Percentiles rank a stretch among this genome's conserved stretches.
These are phyloP conservation scores for Iphiclides podalirius DNA, from an alignment of 2,888 invertebrate species.

Conservation along the genomic window DNA sequence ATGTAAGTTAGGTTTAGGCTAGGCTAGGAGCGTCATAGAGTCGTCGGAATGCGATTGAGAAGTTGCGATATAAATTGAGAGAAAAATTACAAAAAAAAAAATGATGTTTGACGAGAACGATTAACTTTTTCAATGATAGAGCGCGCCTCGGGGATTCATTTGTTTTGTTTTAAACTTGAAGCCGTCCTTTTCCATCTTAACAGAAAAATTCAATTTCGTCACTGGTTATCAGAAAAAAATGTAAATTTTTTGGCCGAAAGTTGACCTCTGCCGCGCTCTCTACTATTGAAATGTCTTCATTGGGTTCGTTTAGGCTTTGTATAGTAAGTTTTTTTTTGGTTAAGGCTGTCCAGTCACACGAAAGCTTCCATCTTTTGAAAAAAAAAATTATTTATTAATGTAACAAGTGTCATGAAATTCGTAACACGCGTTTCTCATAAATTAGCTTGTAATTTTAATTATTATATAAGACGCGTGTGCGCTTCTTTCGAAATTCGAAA, in stretches of 20 bases:
- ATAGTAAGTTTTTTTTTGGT: slow-evolving; percentile 42
- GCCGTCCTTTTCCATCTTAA: slow-evolving; percentile 3
- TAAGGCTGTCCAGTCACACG: slow-evolving; percentile 59
- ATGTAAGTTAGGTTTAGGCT: slow-evolving; percentile 63
- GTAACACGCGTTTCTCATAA: slow-evolving; percentile 56
- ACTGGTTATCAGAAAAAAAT: no score
- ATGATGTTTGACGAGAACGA: slow-evolving; percentile 30
- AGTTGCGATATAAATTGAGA: slow-evolving; percentile 33
- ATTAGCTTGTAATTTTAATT: slow-evolving; percentile 64
- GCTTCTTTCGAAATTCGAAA: slow-evolving; percentile 44
- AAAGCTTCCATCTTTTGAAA: slow-evolving; percentile 64
- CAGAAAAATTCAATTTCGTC: no score
- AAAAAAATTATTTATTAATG: slow-evolving; percentile 22
- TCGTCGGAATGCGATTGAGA: slow-evolving; percentile 41
- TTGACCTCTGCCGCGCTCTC: slow-evolving; percentile 1
- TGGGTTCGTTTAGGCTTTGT: slow-evolving; percentile 51
- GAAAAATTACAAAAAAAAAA: slow-evolving; percentile 40
- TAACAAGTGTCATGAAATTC: slow-evolving; percentile 66
- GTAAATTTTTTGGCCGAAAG: not conserved
- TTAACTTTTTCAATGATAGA: slow-evolving; percentile 10
- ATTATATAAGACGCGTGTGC: slow-evolving; percentile 55
- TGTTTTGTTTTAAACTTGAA: not conserved
- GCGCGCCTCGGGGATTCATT: not conserved
- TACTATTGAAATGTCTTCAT: slow-evolving; percentile 5
- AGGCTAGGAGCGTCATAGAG: slow-evolving; percentile 72